Evolutionary conservation across 2,888 invertebrate species (phyloP).

Genomic region (Dicranocentrus wangi): DNA sequence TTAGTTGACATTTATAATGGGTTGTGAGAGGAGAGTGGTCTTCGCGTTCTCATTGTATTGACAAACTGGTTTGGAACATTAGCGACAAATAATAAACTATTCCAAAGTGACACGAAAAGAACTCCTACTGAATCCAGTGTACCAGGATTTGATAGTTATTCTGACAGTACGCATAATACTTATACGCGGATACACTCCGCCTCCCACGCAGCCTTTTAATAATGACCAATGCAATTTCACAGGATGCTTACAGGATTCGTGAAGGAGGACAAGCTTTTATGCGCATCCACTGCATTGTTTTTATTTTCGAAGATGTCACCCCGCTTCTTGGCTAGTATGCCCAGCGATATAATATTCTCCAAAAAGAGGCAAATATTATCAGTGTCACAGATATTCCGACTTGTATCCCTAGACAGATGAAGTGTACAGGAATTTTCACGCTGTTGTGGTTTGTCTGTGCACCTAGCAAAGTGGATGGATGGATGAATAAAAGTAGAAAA

Average conservation of each 20-base stretch:
- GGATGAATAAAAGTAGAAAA: neutral
- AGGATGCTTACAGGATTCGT: neutral
- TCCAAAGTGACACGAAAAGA: neutral
- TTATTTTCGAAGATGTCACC: constrained; percentile 46
- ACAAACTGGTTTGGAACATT: constrained; percentile 8
- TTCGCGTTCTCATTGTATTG: neutral
- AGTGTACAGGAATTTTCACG: no score
- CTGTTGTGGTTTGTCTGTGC: no score
- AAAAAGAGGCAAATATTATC: constrained; percentile 62
- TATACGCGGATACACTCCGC: no score
- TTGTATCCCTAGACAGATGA: no score
- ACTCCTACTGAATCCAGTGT: neutral
- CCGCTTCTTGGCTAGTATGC: neutral
- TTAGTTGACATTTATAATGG: constrained; percentile 1
- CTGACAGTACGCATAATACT: neutral
- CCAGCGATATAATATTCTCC: constrained; percentile 40
- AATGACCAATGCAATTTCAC: neutral
- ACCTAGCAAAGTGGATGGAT: neutral
- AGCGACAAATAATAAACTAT: neutral
- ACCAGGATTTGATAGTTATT: neutral
- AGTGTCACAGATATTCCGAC: constrained; percentile 50
- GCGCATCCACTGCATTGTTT: constrained; percentile 29
- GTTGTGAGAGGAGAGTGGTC: no score
- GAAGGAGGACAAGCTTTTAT: constrained; percentile 31
- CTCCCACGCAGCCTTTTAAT: constrained; percentile 29